These are phyloP conservation scores for Sternotherus odoratus DNA, from an alignment of 2,797 vertebrate genomes.

Conservation along the genomic window DNA sequence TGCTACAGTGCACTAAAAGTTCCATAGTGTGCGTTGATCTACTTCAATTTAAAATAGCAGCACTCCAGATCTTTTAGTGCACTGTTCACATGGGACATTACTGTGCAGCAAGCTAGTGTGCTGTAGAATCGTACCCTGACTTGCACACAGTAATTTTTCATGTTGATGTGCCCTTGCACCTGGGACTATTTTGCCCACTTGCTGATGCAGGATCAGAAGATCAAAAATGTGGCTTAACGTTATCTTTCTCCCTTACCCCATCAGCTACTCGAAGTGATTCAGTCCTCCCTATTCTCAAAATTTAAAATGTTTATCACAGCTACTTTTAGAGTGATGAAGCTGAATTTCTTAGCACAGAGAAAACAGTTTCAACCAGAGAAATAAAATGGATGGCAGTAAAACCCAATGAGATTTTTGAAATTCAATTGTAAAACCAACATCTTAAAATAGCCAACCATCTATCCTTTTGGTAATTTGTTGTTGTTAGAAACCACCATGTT, in stretches of 20 bases:
- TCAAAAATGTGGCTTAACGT: accelerated
- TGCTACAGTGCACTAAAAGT: no score
- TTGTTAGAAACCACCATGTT: conserved; percentile 45
- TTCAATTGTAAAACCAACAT: neutral
- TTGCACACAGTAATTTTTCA: neutral
- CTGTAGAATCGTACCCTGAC: neutral
- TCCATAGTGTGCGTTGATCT: neutral
- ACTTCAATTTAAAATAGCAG: neutral
- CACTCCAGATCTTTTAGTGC: neutral
- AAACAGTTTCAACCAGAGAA: accelerated
- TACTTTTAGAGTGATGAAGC: accelerated
- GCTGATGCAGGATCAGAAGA: neutral
- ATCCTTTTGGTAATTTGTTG: neutral
- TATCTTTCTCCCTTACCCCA: neutral
- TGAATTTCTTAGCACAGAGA: neutral
- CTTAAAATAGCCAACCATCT: neutral
- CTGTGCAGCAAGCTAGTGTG: neutral
- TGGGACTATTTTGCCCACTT: neutral
- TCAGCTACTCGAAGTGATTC: neutral
- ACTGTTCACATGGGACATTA: neutral
- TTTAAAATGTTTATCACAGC: accelerated
- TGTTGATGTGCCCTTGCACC: neutral
- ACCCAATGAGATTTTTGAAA: neutral
- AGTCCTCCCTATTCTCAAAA: accelerated
- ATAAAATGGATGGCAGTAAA: accelerated